Evolutionary conservation across 2,113 vertebrate genomes (phyloP), one percentile per base, ranked within the genome.

Genomic region (Anoura caudifer): DNA sequence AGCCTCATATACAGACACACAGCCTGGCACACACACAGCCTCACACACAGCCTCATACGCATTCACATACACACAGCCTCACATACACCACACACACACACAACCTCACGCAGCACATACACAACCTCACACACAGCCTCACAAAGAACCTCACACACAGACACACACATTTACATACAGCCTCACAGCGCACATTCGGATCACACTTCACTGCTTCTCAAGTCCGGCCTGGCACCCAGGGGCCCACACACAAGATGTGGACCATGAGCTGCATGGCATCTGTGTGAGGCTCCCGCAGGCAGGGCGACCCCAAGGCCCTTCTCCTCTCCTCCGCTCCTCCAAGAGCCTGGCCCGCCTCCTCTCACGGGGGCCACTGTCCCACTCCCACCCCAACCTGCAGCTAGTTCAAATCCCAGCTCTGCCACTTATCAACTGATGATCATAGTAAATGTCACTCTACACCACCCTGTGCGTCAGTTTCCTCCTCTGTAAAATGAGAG

Each of bases 401-500:
- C 56, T 31, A 28, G 15, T 77, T 87, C 36, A 45, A 63, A 81
- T 19, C 63, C 90, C 38, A 47, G 50, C 20, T 56, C 61, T 38
- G 24, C 28, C 81, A 31, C 17, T 72, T 81, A 10, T 38, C 56
- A 59, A 9, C 4, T 2, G 56, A 13, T 16, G 31, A 50, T 31
- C 73, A 24, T 36, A 26, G 20, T 28, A 26, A 75, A 33, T 1
- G 26, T 41, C 50, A n/a, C 31, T 7, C 47, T 3, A 47, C 12
- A 15, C 10, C 56, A 33, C 0, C 6, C 54, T 36, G 47, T 47
- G 90, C 84, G 84, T 97, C 94, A 36, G 70, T 87, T 45, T 91
- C 67, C 76, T 33, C 15, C 59, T 90, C 84, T 90, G 83, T 67
- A 65, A 83, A 86, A n/a, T 15, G 61, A 63, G n/a, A 15, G 28